Conservation (phyloP, 2,888 invertebrate genomes). For the Ypsolopha sequella region DNA sequence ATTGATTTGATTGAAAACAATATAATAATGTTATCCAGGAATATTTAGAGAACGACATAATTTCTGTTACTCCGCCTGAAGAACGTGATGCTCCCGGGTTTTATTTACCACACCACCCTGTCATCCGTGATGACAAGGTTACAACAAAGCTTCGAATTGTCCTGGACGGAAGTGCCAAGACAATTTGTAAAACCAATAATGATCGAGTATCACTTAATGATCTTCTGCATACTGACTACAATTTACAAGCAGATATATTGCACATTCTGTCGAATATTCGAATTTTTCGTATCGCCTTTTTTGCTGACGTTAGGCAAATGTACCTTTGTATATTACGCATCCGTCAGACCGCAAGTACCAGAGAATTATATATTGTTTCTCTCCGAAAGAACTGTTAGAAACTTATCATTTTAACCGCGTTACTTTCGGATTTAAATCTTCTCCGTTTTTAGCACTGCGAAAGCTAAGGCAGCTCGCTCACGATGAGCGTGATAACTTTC, state of each 20-base stretch:
- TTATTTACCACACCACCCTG: slow-evolving; percentile 14
- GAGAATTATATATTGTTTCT: neutral
- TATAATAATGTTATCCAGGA: neutral
- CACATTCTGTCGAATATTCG: neutral
- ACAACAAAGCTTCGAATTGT: slow-evolving; percentile 16
- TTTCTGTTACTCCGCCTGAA: neutral
- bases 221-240: slow-evolving; percentile 2
- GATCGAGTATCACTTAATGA: slow-evolving; percentile 16
- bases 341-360: neutral
- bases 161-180: slow-evolving; percentile 14
- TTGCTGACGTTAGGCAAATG: neutral
- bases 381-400: neutral
- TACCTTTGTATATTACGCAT: slow-evolving; percentile 7
- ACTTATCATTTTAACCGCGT: neutral
- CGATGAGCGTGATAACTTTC: neutral
- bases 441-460: neutral
- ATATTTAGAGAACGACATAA: neutral
- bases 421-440: neutral
- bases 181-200: no score
- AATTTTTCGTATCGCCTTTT: neutral
- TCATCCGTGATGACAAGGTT: slow-evolving; percentile 10
- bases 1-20: no score
- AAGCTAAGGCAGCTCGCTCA: neutral
- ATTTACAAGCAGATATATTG: neutral
- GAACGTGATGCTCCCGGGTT: neutral